Evolutionary conservation across 1,140 invertebrate genomes (phyloP).

Genomic region (Anthonomus grandis): DNA sequence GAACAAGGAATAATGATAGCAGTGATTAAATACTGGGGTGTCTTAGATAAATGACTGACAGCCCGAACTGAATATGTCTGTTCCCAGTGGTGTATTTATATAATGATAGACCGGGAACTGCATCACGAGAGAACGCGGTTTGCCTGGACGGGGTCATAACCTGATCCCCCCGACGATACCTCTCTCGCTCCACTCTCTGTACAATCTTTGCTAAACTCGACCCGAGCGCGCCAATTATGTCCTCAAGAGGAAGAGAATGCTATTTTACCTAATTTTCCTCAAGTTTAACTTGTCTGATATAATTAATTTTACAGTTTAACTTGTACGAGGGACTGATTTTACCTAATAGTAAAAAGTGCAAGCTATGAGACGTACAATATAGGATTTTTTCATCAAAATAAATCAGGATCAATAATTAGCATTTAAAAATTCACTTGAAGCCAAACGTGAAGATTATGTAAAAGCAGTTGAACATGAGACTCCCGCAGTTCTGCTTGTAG

Average conservation of each 20-base stretch:
- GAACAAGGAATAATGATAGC: conserved; percentile 40
- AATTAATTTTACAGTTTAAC: conserved; percentile 5
- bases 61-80: conserved; percentile 35
- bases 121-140: conserved; percentile 39
- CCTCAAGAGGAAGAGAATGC: conserved; percentile 12
- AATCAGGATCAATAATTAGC: no score
- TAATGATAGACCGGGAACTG: conserved; percentile 46
- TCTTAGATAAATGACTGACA: conserved; percentile 48
- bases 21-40: conserved; percentile 44
- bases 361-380: no score
- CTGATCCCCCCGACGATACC: conserved; percentile 45
- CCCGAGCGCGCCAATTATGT: conserved; percentile 14
- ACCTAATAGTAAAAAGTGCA: no score
- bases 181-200: conserved; percentile 25
- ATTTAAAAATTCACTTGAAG: no score
- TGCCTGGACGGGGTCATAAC: conserved; percentile 41
- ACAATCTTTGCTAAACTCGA: conserved; percentile 24
- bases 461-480: no score
- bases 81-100: conserved; percentile 48
- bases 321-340: background rate
- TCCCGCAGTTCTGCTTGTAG: no score
- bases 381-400: no score
- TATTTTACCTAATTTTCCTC: conserved; percentile 12
- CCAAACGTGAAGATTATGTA: no score
- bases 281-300: conserved; percentile 4